Conservation (phyloP, 2,797 vertebrate genomes). For the Babyrousa celebensis region DNA sequence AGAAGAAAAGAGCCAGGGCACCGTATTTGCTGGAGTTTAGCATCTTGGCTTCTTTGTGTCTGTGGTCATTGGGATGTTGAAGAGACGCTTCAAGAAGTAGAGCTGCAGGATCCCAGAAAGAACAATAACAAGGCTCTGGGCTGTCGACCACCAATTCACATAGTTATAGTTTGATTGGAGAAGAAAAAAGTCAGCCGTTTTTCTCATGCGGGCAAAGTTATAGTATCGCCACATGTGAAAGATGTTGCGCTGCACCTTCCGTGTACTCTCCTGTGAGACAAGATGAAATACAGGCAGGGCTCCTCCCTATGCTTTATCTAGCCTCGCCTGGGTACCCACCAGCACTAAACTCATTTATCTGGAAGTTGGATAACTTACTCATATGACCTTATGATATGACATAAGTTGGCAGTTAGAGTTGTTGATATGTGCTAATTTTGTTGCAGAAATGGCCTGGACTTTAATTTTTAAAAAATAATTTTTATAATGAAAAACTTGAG, state of each 20-base stretch:
- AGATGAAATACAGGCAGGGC: not conserved
- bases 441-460: not conserved
- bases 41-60: constrained; percentile 93
- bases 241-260: constrained; percentile 91
- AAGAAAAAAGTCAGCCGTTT: constrained; percentile 93
- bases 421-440: constrained; percentile 49
- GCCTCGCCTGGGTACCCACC: not conserved
- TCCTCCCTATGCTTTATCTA: not conserved
- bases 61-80: constrained; percentile 86
- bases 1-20: not conserved
- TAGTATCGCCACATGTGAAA: constrained; percentile 98
- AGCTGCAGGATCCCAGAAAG: constrained; percentile 96
- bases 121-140: constrained; percentile 94
- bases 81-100: constrained; percentile 95
- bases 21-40: constrained; percentile 86
- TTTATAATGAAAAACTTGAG: constrained; percentile 8
- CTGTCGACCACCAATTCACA: constrained; percentile 95
- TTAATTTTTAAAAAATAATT: not conserved
- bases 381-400: not conserved
- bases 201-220: constrained; percentile 94
- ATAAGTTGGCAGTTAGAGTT: not conserved
- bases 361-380: not conserved
- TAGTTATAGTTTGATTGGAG: constrained; percentile 95
- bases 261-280: constrained; percentile 91
- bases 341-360: constrained; percentile 29